Evolutionary conservation across 2,888 invertebrate genomes (phyloP), one percentile per base, ranked within the genome.

Genomic region (Athrips mouffetella): DNA sequence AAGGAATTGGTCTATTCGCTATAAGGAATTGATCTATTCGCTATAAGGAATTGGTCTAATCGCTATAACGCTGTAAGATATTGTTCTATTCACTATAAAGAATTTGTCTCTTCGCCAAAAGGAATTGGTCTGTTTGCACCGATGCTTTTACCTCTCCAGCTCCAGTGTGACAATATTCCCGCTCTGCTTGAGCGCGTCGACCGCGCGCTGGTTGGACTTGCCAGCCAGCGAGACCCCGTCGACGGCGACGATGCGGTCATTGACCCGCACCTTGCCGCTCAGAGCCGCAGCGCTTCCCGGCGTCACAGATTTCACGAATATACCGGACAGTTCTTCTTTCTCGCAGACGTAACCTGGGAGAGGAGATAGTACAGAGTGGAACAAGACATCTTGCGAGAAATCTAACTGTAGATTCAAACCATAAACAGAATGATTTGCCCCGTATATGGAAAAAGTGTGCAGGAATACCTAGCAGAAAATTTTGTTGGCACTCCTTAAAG

Each of bases 231-330:
- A 95, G 62, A 94, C 94, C 15, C 96, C 97, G 88, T 99, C 98
- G n/a, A 95, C 99, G 78, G 98, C 98, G 45, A 99, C 96, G 65
- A 99, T 99, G 67, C 99, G 94, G 88, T 99, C 99, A 81, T 99
- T 98, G 59, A 99, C 97, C 64, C 94, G 94, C 67, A 99, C 98
- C 69, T 93, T 92, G 7, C 97, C 97, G 77, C 98, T 97, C 47
- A 95, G 71, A 66, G 97, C 97, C 4, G 99, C 99, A 10, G 98
- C 98, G 76, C 98, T 98, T 42, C 98, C 97, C 54, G 96, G 94
- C 53, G 97, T 97, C 60, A 99, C 96, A 50, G 98, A 98, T 85
- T 99, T 99, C 49, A 99, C 98, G 87, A 99, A 99, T 63, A 99
- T 98, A 25, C 99, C 99, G 0, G 98, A 98, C 41, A 99, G 89